Evolutionary conservation across 1,140 invertebrate genomes (phyloP).

Genomic region (Aphelenchoides avenae): DNA sequence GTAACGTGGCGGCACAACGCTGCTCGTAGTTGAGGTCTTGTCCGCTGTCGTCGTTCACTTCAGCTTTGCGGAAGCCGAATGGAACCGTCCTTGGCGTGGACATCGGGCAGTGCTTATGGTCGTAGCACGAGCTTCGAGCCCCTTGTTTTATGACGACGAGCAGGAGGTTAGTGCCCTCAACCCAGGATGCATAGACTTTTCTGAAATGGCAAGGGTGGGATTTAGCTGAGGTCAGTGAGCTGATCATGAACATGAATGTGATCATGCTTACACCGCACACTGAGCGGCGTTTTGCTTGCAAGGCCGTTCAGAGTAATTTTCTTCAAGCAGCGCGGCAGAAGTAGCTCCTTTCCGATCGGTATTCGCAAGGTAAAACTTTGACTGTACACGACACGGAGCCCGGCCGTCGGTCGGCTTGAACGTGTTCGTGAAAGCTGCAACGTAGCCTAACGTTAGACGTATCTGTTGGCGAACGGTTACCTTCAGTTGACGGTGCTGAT

Average conservation of each 20-base stretch:
- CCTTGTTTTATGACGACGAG: constrained; percentile 39
- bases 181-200: constrained; percentile 54
- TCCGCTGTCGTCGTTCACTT: neutral
- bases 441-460: neutral
- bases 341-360: constrained; percentile 21
- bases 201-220: constrained; percentile 35
- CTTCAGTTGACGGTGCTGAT: constrained; percentile 1
- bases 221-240: constrained; percentile 10
- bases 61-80: constrained; percentile 22
- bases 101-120: constrained; percentile 22
- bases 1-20: constrained; percentile 12
- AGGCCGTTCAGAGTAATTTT: constrained; percentile 43
- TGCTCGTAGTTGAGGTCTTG: constrained; percentile 2
- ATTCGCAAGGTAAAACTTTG: constrained; percentile 48
- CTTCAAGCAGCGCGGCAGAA: constrained; percentile 30
- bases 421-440: constrained; percentile 22
- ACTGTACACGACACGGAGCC: constrained; percentile 31
- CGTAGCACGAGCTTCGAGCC: constrained; percentile 27
- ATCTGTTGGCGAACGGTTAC: neutral
- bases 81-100: constrained; percentile 19
- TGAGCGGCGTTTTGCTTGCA: constrained; percentile 53
- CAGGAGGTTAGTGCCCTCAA: constrained; percentile 52
- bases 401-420: constrained; percentile 23
- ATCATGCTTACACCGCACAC: constrained; percentile 50
- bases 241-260: constrained; percentile 3